Conservation (phyloP, 2,113 vertebrate genomes). For the Hydropotes inermis region DNA sequence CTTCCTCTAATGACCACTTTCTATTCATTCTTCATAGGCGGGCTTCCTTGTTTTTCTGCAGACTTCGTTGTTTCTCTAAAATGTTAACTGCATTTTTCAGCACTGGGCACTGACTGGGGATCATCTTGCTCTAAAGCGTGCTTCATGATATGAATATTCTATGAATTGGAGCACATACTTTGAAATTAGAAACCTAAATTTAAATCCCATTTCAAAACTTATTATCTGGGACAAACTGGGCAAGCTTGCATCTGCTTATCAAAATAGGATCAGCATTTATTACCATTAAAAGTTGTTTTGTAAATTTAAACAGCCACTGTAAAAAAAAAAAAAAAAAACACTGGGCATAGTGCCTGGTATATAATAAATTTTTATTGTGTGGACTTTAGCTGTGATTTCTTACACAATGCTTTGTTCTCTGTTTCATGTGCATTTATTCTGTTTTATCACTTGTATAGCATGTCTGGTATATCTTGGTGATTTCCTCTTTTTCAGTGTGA, state of each 20-base stretch:
- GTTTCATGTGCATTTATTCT: neutral
- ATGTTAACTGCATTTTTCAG: fast-evolving
- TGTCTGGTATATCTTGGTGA: neutral
- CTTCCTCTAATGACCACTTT: neutral
- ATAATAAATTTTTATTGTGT: neutral
- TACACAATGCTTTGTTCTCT: neutral
- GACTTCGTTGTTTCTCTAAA: neutral
- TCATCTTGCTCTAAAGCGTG: neutral
- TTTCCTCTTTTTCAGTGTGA: neutral
- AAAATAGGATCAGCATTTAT: neutral
- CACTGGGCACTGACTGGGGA: neutral
- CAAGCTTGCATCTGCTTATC: neutral
- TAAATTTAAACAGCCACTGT: neutral
- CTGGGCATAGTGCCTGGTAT: neutral
- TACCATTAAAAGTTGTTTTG: neutral
- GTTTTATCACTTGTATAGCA: neutral
- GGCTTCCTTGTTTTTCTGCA: neutral
- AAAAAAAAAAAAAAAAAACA: neutral
- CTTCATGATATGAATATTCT: neutral
- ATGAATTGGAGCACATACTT: neutral
- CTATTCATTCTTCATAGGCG: neutral
- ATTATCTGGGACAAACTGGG: neutral
- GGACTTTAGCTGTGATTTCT: neutral
- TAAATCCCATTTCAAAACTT: neutral
- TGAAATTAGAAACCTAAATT: neutral